Conservation (phyloP, 2,113 vertebrate species). For the Chaetorhynchus papuensis region DNA sequence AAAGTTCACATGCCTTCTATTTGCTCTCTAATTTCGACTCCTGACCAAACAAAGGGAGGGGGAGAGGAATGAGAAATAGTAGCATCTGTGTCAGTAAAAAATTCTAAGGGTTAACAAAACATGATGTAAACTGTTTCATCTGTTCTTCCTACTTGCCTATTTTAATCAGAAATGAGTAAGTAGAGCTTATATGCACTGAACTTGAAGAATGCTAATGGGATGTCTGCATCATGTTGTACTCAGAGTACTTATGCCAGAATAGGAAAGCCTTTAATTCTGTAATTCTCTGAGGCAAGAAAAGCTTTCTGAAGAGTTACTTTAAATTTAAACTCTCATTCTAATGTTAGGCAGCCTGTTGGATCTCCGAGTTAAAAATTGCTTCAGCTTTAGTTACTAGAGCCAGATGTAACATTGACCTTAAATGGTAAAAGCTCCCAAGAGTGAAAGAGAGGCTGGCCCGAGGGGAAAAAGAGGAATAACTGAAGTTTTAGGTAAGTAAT, state of each 20-base stretch:
- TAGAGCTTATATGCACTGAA: conserved; percentile 30
- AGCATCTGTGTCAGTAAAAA: conserved; percentile 4
- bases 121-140: conserved; percentile 48
- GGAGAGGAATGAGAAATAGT: neutral
- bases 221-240: neutral
- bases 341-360: conserved; percentile 58
- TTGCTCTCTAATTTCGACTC: conserved; percentile 20
- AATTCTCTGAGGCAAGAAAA: conserved; percentile 3
- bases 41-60: neutral
- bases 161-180: conserved; percentile 58
- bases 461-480: conserved; percentile 80
- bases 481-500: conserved; percentile 84
- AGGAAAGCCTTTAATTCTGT: conserved; percentile 32
- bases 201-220: conserved; percentile 34
- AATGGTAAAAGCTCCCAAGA: conserved; percentile 99
- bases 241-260: neutral
- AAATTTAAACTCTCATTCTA: conserved; percentile 64
- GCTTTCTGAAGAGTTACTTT: conserved; percentile 63
- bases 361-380: conserved; percentile 65
- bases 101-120: conserved; percentile 38
- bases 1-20: conserved; percentile 44
- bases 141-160: conserved; percentile 45
- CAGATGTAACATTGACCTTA: conserved; percentile 98
- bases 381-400: conserved; percentile 79
- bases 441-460: conserved; percentile 91